These are phyloP conservation scores for Arge pagana DNA, from an alignment of 2,888 invertebrate genomes.

Conservation along the genomic window DNA sequence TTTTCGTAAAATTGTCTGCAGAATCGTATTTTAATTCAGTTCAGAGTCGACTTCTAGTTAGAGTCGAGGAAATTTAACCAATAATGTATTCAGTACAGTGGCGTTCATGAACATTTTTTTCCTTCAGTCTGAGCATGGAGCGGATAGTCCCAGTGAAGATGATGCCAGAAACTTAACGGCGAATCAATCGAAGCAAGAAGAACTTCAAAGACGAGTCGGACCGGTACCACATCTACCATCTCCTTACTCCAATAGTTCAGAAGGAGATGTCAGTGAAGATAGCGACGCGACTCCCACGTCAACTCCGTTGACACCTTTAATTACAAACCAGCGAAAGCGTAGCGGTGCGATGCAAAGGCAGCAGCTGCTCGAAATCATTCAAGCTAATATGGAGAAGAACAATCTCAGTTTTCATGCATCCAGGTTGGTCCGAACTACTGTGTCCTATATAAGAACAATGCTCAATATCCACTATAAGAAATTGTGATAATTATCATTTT, in stretches of 20 bases:
- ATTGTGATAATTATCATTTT: neutral
- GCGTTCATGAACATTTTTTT: too few species aligned
- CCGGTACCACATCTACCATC: constrained; percentile 52
- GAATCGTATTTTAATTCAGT: too few species aligned
- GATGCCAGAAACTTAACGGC: constrained; percentile 52
- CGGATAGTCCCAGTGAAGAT: constrained; percentile 58
- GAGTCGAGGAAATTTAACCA: too few species aligned
- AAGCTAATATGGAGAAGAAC: constrained; percentile 91
- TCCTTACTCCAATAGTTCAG: constrained; percentile 53
- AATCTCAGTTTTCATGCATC: constrained; percentile 83
- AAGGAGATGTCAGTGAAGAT: constrained; percentile 54
- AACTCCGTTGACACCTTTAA: constrained; percentile 55
- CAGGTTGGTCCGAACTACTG: constrained; percentile 64
- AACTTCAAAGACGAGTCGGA: constrained; percentile 50
- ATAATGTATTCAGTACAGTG: neutral
- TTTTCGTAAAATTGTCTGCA: constrained; percentile 1
- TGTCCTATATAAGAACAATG: too few species aligned
- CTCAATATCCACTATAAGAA: neutral
- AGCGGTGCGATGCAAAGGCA: constrained; percentile 79
- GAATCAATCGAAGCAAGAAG: constrained; percentile 52
- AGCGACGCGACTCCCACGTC: constrained; percentile 49
- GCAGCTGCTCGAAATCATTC: constrained; percentile 83
- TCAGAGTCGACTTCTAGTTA: too few species aligned
- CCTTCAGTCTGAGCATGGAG: constrained; percentile 58
- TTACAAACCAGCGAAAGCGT: constrained; percentile 64